Evolutionary conservation across 2,113 vertebrate species (phyloP).

Genomic region (Pogonocichla stellata): DNA sequence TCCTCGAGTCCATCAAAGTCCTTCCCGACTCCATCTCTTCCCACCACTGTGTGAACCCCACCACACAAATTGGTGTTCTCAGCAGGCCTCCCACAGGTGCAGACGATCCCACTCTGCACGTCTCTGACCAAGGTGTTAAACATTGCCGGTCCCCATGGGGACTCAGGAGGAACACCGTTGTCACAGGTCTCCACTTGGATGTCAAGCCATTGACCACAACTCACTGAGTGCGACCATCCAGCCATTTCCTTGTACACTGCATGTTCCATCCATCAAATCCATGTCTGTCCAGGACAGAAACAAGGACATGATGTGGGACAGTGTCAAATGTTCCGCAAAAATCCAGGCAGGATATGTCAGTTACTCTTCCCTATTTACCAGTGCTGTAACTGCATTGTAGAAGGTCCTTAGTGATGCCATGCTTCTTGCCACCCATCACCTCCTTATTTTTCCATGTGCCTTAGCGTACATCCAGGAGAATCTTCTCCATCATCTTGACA

Average conservation of each 20-base stretch:
- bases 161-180: neutral
- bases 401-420: neutral
- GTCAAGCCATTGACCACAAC: neutral
- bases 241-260: neutral
- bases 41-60: neutral
- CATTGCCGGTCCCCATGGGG: fast-evolving
- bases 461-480: neutral
- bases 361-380: neutral
- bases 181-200: neutral
- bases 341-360: neutral
- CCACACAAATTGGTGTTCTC: neutral
- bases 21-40: neutral
- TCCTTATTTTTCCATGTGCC: neutral
- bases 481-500: neutral
- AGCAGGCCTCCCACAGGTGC: fast-evolving
- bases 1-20: fast-evolving
- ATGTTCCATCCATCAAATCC: neutral
- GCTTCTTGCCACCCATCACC: neutral
- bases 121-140: neutral
- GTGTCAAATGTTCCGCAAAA: neutral
- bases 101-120: neutral
- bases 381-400: neutral
- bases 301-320: neutral
- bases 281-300: neutral
- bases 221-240: neutral